These are phyloP conservation scores for Nothobranchius furzeri DNA, from an alignment of 2,113 vertebrate species.

Conservation along the genomic window DNA sequence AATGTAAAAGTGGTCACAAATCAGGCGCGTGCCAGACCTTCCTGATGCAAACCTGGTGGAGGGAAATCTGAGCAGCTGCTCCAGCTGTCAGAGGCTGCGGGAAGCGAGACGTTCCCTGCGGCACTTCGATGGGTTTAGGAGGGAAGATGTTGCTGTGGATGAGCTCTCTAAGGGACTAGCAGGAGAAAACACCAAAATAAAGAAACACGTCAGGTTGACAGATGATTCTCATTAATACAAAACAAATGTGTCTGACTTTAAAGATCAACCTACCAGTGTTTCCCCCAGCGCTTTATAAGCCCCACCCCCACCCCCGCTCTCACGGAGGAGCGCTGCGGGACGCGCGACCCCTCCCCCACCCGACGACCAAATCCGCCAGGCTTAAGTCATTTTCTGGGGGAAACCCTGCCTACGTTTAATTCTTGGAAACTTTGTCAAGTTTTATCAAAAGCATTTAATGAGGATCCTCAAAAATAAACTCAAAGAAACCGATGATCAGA, in stretches of 20 bases:
- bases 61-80: slow-evolving; percentile 51
- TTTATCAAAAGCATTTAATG: background rate
- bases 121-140: slow-evolving; percentile 66
- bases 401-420: no score
- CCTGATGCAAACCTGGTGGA: slow-evolving; percentile 68
- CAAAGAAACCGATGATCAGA: no score
- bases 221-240: no score
- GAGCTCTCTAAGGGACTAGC: slow-evolving; percentile 71
- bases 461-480: no score
- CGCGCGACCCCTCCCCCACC: no score
- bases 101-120: slow-evolving; percentile 70
- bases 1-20: background rate
- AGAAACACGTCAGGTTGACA: background rate
- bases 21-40: background rate
- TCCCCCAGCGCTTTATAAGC: no score
- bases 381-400: no score
- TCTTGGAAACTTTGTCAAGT: no score
- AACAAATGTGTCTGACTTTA: background rate
- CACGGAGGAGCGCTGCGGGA: no score
- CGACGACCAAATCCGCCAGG: no score
- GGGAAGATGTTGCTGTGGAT: slow-evolving; percentile 68
- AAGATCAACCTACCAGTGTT: background rate
- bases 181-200: background rate
- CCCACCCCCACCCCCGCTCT: no score
- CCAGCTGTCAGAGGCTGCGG: slow-evolving; percentile 57